Evolutionary conservation across 2,888 invertebrate species (phyloP), one percentile per base, ranked within the genome.

Genomic region (Macrosiphum euphorbiae): DNA sequence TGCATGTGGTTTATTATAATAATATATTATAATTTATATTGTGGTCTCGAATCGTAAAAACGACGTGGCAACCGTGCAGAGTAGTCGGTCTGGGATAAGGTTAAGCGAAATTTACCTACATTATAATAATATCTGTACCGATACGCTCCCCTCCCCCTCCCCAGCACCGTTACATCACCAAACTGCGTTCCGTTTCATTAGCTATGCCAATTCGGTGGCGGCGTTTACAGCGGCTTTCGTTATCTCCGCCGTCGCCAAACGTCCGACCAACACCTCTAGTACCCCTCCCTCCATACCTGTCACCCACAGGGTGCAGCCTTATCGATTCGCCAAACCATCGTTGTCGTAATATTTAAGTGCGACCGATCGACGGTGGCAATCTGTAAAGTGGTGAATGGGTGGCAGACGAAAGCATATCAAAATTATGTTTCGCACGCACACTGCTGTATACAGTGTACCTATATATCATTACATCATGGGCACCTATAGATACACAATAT

Each of bases 151-250:
- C 55, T 5, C 28, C 28, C 41, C 52, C 28, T 0, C 52, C 7
- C 20, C 24, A 13, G 24, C 4, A 20, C 78, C 50, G n/a, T 7
- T 13, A 10, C 58, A n/a, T 58, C 91, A 35, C 44, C 85, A n/a
- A 85, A 85, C 58, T 58, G n/a, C 85, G 91, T 91, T 91, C 58
- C 91, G 47, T 92, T 92, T 92, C 91, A 86, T 92, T 92, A 92
- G 86, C n/a, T 58, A n/a, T 58, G 85, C 85, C 91, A 44, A n/a
- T 58, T 58, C 84, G 10, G 11, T 44, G 58, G 58, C 91, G 86
- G 47, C 47, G 35, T 90, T 84, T 90, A 58, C 89, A 50, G 16
- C n/a, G 52, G 90, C 26, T 52, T 90, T 78, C 78, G 50, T 90
- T 84, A 90, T 90, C 90, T 78, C 50, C n/a, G 41, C 16, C 41